A percentile compares a stretch with the other conserved stretches of the same genome.
These are phyloP conservation scores for Uloborus plumipes DNA, from an alignment of 2,888 invertebrate species.

Conservation along the genomic window DNA sequence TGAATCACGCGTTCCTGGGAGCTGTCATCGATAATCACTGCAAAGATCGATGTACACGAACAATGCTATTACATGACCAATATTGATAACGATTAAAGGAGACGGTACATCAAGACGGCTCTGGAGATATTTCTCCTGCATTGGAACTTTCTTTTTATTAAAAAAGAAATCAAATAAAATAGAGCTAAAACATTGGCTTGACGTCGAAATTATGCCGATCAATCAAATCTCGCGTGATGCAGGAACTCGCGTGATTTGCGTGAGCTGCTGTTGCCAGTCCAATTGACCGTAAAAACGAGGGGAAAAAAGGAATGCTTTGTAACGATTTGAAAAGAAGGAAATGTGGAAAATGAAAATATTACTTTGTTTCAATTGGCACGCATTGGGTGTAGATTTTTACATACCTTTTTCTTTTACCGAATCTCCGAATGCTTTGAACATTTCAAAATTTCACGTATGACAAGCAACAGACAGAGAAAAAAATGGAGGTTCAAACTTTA, in stretches of 20 bases:
- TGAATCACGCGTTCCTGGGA: slow-evolving; percentile 18
- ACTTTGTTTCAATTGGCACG: slow-evolving; percentile 8
- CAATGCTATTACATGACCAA: slow-evolving; percentile 42
- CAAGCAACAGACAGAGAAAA: too few species aligned
- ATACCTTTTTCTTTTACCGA: too few species aligned
- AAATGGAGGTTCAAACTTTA: too few species aligned
- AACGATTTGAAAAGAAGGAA: slow-evolving; percentile 31
- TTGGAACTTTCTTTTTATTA: slow-evolving; percentile 34
- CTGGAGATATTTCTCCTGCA: slow-evolving; percentile 24
- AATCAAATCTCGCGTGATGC: slow-evolving; percentile 53
- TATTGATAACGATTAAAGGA: slow-evolving; percentile 50
- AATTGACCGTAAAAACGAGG: slow-evolving; percentile 49
- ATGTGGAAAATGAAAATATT: slow-evolving; percentile 38
- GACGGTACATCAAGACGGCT: slow-evolving; percentile 8
- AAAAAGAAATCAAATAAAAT: slow-evolving; percentile 10
- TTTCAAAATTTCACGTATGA: too few species aligned
- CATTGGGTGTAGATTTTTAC: too few species aligned
- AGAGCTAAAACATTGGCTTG: slow-evolving; percentile 10
- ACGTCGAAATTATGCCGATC: slow-evolving; percentile 50
- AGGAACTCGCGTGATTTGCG: slow-evolving; percentile 51
- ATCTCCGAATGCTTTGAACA: too few species aligned
- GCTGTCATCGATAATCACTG: slow-evolving; percentile 35
- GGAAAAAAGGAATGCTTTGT: slow-evolving; percentile 33
- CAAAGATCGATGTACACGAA: slow-evolving; percentile 33
- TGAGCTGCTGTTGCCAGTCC: slow-evolving; percentile 53